These are phyloP conservation scores for Apotomis capreana DNA, from an alignment of 2,888 invertebrate genomes.

Conservation along the genomic window DNA sequence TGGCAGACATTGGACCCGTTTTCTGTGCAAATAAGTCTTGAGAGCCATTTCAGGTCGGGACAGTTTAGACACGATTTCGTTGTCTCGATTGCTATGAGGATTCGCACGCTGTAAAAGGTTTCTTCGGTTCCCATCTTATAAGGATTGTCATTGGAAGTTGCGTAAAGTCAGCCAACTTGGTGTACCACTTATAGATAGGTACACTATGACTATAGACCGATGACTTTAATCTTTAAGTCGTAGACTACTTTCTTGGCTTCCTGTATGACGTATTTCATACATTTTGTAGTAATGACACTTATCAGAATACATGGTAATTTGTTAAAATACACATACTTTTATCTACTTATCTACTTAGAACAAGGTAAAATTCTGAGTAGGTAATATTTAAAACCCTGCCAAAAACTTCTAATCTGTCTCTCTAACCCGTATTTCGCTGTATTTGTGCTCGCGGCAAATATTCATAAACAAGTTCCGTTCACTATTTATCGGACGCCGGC, in stretches of 20 bases:
- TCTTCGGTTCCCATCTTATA: not conserved
- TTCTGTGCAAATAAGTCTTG: not conserved
- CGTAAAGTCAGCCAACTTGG: too few species aligned
- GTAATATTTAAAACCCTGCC: not conserved
- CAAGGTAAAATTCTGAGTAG: too few species aligned
- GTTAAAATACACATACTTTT: too few species aligned
- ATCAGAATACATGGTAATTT: too few species aligned
- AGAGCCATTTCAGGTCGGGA: not conserved
- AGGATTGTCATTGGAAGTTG: not conserved
- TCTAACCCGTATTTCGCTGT: not conserved
- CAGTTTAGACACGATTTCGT: not conserved
- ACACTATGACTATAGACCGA: too few species aligned
- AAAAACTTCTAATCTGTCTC: not conserved
- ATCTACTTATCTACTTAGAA: too few species aligned
- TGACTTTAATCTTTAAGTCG: too few species aligned
- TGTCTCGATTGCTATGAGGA: not conserved
- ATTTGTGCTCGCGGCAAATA: conserved; percentile 5
- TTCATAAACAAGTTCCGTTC: conserved; percentile 18
- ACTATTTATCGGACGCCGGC: conserved; percentile 29
- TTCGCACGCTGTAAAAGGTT: not conserved
- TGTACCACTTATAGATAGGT: too few species aligned
- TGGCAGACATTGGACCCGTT: not conserved
- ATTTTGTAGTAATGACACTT: too few species aligned
- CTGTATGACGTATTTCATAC: too few species aligned
- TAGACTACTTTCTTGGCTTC: too few species aligned